Conservation (phyloP, 2,797 vertebrate species). For the Myoxocephalus aenaeus region DNA sequence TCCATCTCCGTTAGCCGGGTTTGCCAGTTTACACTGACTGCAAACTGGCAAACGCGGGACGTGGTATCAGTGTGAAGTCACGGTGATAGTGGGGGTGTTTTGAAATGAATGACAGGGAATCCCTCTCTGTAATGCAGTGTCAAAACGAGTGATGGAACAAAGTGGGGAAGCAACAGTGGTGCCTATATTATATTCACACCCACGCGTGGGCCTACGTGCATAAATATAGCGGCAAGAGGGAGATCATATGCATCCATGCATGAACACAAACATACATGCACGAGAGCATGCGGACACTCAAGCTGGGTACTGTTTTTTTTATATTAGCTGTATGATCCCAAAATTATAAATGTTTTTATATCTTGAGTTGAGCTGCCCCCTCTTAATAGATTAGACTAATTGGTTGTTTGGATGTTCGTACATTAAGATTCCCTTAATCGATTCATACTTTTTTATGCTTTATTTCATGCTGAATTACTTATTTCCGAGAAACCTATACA, state of each 20-base stretch:
- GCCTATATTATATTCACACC: conserved; percentile 40
- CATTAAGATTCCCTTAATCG: background rate
- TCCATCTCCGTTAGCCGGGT: conserved; percentile 33
- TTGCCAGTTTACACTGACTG: conserved; percentile 40
- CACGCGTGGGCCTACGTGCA: conserved; percentile 30
- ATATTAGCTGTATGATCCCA: background rate
- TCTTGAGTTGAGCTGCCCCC: too few species aligned
- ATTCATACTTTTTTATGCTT: background rate
- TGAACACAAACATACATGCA: conserved; percentile 29
- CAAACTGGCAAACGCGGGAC: conserved; percentile 19
- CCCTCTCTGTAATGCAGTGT: conserved; percentile 62
- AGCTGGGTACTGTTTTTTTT: background rate
- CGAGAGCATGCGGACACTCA: background rate
- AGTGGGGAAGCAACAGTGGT: conserved; percentile 3
- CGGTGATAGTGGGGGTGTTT: conserved; percentile 15
- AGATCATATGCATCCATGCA: conserved; percentile 38
- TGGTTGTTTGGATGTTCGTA: background rate
- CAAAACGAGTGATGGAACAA: conserved; percentile 38
- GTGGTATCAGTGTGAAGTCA: conserved; percentile 12
- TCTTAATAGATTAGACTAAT: background rate
- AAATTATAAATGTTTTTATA: background rate
- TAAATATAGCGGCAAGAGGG: conserved; percentile 51
- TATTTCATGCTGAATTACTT: background rate
- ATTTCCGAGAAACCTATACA: background rate
- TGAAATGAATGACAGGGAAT: conserved; percentile 66